phyloP scores from a whole-genome alignment of 1,140 invertebrate species.

The Neodiprion fabricii region DNA sequence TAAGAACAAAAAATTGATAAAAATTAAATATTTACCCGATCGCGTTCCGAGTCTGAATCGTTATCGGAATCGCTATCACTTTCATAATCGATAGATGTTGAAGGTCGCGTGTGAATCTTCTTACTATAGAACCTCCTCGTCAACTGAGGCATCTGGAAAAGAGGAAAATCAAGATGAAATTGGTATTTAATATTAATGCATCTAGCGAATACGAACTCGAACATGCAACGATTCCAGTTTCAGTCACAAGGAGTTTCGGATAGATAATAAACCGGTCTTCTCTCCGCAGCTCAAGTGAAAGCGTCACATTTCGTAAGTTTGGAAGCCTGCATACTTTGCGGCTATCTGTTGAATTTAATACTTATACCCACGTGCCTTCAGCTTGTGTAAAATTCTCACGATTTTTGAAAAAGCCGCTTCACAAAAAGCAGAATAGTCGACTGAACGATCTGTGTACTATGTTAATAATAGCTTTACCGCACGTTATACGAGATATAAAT shows the following conservation, averaged over 20 bases:
- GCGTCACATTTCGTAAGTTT: neutral
- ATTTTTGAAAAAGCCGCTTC: no score
- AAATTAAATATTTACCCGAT: slow-evolving; percentile 54
- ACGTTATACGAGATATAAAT: no score
- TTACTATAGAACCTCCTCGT: slow-evolving; percentile 59
- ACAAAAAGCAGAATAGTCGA: no score
- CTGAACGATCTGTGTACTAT: no score
- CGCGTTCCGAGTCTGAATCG: slow-evolving; percentile 67
- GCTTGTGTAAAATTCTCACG: no score
- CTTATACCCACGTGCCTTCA: no score
- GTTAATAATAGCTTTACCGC: no score
- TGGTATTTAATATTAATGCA: neutral
- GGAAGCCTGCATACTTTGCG: neutral
- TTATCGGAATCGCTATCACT: slow-evolving; percentile 65
- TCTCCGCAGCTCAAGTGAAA: neutral
- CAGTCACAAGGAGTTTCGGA: neutral
- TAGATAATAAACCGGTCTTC: neutral
- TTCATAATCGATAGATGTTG: slow-evolving; percentile 46
- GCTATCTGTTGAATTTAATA: no score
- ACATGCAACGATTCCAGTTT: neutral
- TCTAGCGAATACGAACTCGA: neutral
- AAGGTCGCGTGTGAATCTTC: slow-evolving; percentile 55
- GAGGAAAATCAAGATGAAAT: neutral
- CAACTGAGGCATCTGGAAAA: slow-evolving; percentile 30
- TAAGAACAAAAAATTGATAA: slow-evolving; percentile 28